Base-by-base conservation (phyloP, 2,888 invertebrate species). In the Melanophora roralis region DNA sequence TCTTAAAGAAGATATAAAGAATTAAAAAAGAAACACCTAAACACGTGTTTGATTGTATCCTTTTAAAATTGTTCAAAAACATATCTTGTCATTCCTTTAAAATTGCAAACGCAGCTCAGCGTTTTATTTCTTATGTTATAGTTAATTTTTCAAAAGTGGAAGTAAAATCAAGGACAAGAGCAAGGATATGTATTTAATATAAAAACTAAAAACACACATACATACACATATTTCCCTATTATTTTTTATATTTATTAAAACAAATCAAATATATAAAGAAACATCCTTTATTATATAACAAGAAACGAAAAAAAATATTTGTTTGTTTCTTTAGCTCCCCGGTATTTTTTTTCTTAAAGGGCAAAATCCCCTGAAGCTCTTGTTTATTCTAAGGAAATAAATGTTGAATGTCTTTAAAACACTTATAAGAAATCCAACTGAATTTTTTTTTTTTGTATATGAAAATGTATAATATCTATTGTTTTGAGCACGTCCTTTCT, bases 401-500 rank as follows among this genome's bases (percentile, higher is more conserved):
- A 59, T 59, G n/a, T n/a, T n/a, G n/a, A n/a, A n/a, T n/a, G n/a
- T 23, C 34, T 12, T 47, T 19, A 47, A 47, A n/a, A 53, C 19
- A 49, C 47, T 47, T 59, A 21, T 51, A 53, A 14, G 40, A 16
- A 72, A 72, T 55, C 62, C 53, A 45, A 55, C 45, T 55, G 53
- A 72, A n/a, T n/a, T n/a, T n/a, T n/a, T n/a, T n/a, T n/a, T n/a
- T n/a, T 45, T 53, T 72, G 40, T 43, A 60, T 51, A 49, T 27
- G 34, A 43, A 62, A 62, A 62, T 53, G 43, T 6, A 27, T 53
- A 4, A 40, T 55, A 62, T 73, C 76, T 64, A 80, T 80, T 80
- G 80, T 80, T 80, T 76, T 64, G 80, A 76, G 76, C 80, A 80
- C 76, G 80, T 76, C 80, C 80, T 80, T 76, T 72, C 76, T 68